Evolutionary conservation across 1,140 invertebrate genomes (phyloP).

Genomic region (Conus ventricosus): DNA sequence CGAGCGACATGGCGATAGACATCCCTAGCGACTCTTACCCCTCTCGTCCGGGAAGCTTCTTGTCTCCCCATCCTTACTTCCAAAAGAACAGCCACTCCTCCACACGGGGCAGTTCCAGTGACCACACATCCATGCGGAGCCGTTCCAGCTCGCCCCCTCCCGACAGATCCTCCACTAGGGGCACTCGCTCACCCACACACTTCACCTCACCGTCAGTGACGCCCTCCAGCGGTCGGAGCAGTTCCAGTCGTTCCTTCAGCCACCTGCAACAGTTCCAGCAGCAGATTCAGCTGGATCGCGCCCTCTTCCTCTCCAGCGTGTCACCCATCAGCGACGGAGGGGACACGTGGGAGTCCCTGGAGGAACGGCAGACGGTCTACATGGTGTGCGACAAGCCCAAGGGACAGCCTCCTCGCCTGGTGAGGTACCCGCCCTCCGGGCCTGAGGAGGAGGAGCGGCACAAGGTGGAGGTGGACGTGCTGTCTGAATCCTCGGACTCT

Average conservation of each 20-base stretch:
- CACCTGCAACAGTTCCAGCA: conserved; percentile 33
- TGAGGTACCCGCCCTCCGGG: background rate
- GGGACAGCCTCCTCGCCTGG: background rate
- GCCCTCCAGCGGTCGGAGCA: background rate
- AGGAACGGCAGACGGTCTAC: background rate
- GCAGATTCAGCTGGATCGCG: conserved; percentile 17
- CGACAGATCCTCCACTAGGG: background rate
- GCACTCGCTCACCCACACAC: background rate
- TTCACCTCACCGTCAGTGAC: background rate
- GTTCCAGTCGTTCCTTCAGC: conserved; percentile 21
- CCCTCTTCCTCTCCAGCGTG: background rate
- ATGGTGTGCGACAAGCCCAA: background rate
- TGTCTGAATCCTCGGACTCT: background rate
- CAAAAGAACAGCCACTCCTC: background rate
- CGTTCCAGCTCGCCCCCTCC: background rate
- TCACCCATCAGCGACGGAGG: background rate
- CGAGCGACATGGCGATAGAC: background rate
- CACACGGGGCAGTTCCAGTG: background rate
- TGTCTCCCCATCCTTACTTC: background rate
- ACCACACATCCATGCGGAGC: background rate
- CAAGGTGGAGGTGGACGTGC: background rate
- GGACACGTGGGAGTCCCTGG: background rate
- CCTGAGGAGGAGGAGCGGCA: background rate
- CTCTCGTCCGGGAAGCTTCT: background rate
- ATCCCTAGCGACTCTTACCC: background rate